Percentiles rank a stretch among this genome's conserved stretches.
Evolutionary conservation across 2,113 vertebrate genomes (phyloP).

Genomic region (Porphyrio hochstetteri): DNA sequence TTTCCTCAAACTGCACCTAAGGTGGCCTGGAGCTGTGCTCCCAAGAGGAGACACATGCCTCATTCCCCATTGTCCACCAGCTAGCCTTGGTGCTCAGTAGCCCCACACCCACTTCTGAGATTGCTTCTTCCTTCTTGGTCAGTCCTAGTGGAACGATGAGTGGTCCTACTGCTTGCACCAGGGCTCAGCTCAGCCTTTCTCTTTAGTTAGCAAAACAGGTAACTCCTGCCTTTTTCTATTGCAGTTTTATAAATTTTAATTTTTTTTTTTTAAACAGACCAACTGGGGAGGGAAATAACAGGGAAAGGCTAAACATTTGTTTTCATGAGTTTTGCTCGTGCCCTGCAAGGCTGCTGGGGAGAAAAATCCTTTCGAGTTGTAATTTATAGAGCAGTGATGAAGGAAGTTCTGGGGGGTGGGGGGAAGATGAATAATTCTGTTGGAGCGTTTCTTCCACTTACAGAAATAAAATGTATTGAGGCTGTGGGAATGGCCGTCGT

Average conservation of each 20-base stretch:
- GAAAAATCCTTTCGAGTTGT: slow-evolving; percentile 8
- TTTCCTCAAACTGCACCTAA: not conserved
- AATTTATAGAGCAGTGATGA: slow-evolving; percentile 25
- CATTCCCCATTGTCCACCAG: fast-evolving
- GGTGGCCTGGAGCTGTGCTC: not conserved
- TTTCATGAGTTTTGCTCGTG: slow-evolving; percentile 42
- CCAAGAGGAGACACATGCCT: not conserved
- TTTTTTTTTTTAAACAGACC: not conserved
- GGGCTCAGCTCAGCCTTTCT: not conserved
- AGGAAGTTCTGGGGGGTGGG: not conserved
- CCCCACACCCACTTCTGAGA: not conserved
- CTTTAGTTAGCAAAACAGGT: not conserved
- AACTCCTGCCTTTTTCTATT: slow-evolving; percentile 39
- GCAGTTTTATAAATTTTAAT: not conserved
- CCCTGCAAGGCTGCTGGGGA: not conserved
- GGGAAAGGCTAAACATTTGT: slow-evolving; percentile 29
- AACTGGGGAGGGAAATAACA: not conserved
- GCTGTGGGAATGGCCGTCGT: not conserved
- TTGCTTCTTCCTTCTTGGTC: not conserved
- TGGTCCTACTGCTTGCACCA: not conserved
- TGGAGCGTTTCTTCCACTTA: slow-evolving; percentile 19
- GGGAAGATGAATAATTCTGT: not conserved
- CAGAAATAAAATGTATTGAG: slow-evolving; percentile 26
- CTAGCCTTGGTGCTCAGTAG: not conserved
- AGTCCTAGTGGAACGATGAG: fast-evolving